Conservation (phyloP, 2,113 vertebrate genomes). For the Oriolus oriolus region DNA sequence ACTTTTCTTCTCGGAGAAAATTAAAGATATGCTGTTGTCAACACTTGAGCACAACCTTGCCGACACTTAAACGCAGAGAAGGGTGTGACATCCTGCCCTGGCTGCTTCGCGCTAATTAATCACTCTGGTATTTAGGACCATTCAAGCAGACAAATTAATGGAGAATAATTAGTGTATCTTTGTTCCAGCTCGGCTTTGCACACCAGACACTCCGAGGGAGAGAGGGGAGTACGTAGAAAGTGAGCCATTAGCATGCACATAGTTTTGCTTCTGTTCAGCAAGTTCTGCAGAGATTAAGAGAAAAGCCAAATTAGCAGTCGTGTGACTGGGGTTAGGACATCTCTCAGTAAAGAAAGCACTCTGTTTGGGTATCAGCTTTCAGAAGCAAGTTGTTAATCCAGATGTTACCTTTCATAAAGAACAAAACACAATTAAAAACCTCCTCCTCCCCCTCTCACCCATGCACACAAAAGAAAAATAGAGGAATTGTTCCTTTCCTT, state of each 20-base stretch:
- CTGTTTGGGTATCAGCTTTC: constrained; percentile 76
- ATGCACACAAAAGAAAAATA: neutral
- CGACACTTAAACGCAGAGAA: constrained; percentile 81
- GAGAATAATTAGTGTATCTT: constrained; percentile 95
- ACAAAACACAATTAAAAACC: constrained; percentile 66
- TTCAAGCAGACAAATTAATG: constrained; percentile 93
- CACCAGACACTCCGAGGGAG: constrained; percentile 76
- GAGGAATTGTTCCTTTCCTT: neutral
- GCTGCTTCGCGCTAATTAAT: constrained; percentile 91
- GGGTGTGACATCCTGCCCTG: constrained; percentile 92
- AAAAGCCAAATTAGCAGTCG: constrained; percentile 82
- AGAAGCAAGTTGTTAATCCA: constrained; percentile 69
- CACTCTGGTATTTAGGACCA: constrained; percentile 93
- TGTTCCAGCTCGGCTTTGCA: constrained; percentile 83
- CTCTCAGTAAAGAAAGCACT: constrained; percentile 70
- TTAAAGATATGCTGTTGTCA: constrained; percentile 85
- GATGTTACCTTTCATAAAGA: constrained; percentile 66
- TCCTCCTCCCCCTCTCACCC: neutral
- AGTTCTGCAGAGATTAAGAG: constrained; percentile 81
- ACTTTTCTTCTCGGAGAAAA: constrained; percentile 81
- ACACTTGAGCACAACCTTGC: constrained; percentile 84
- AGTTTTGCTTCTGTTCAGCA: constrained; percentile 77
- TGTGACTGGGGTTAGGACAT: constrained; percentile 79
- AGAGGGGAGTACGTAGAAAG: constrained; percentile 80
- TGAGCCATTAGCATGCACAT: constrained; percentile 89